Evolutionary conservation across 2,797 vertebrate species (phyloP), one percentile per base, ranked within the genome.

Genomic region (Ptychadena robeensis): DNA sequence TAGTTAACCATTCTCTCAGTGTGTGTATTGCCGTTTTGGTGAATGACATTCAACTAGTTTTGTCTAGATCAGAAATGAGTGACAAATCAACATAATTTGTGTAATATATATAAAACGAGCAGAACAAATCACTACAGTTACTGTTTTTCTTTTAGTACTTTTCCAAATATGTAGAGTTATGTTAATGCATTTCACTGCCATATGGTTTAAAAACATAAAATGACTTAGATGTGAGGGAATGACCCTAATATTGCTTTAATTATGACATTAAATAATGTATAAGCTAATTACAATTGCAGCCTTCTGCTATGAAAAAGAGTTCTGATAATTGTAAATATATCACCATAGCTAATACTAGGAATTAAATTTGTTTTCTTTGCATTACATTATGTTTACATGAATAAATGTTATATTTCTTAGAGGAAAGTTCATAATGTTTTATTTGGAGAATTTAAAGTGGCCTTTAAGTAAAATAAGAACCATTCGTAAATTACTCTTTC

Each of bases 201-300:
- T 59, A 59, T 59, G 22, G 57, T 25, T 57, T 25, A n/a, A 59
- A 18, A 59, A 25, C 57, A 59, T n/a, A 25, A 59, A 44, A 59
- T 59, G 22, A 25, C 57, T 59, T 59, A 59, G 57, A 59, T 59
- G 57, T n/a, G 57, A 25, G 57, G 57, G n/a, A 59, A 59, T 59
- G 57, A 59, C 57, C 57, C 25, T 59, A 66, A 66, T 32, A 66
- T 66, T 66, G 64, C 27, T 32, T 66, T 59, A 25, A 32, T 66
- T 32, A 32, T 66, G 12, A 66, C 18, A 18, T 66, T 66, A 14
- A 30, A 30, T 31, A 66, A 30, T 66, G 64, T 66, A 66, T 66
- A 66, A 25, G 5, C 57, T 59, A 59, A 59, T 59, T 25, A 25
- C n/a, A 59, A 59, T n/a, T n/a, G 9, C 57, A 59, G 57, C 57